Evolutionary conservation across 2,888 invertebrate genomes (phyloP), one percentile per base, ranked within the genome.

Genomic region (Dynastes tityus): DNA sequence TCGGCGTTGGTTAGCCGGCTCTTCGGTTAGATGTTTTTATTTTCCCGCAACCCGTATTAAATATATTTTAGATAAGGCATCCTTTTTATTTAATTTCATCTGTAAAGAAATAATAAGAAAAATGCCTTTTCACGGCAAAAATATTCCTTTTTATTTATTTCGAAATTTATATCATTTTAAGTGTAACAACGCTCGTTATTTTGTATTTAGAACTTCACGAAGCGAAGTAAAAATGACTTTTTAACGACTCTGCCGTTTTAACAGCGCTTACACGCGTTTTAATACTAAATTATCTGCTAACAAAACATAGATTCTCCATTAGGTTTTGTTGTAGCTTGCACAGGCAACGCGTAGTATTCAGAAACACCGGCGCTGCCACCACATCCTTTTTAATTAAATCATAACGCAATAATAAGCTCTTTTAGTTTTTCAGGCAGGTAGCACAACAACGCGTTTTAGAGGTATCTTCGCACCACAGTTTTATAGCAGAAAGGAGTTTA

Each of bases 321-420:
- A 27, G 8, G 22, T 61, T 61, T 29, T n/a, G 6, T 55, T 55
- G 45, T 53, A 53, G 53, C 61, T 6, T 11, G 16, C 27, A 0
- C 27, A 22, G 61, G 61, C 27, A 61, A 6, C 61, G 4, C 6
- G 11, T 16, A 32, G 8, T 27, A 27, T 68, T 49, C 27, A 27
- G 16, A 22, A 16, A 27, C 13, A 68, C 61, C 61, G 27, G 49
- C 51, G 45, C 67, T 11, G n/a, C 49, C 16, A 27, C 67, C 67
- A 68, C 45, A 68, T 68, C 51, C 67, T 68, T 68, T 68, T 22
- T 27, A 45, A 68, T 68, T 68, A 45, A 68, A 68, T 68, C 6
- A 68, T 68, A 68, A 68, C 49, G 49, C 49, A 68, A 49, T 49
- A 68, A 68, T 49, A 68, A 68, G 67, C 67, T 49, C 11, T 22